Evolutionary conservation across 2,888 invertebrate genomes (phyloP).

Genomic region (Hyposoter dolosus): DNA sequence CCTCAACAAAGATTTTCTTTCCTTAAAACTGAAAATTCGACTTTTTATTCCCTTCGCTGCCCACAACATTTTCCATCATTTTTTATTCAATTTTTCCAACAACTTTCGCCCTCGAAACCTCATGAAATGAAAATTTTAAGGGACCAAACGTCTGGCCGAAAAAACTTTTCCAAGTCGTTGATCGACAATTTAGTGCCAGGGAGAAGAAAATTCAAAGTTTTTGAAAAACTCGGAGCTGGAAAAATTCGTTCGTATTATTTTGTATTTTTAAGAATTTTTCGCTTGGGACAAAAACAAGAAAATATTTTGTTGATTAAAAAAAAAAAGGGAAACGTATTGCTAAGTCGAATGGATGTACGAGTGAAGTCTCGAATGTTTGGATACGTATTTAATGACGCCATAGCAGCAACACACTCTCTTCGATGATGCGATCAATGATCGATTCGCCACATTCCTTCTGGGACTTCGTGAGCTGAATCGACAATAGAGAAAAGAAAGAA

Average conservation of each 20-base stretch:
- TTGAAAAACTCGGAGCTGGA: background rate
- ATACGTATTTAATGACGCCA: conserved; percentile 42
- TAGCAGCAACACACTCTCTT: conserved; percentile 42
- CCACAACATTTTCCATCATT: background rate
- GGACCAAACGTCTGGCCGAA: background rate
- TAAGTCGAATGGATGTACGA: conserved; percentile 13
- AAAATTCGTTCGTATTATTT: background rate
- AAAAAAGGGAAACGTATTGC: background rate
- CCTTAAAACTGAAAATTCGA: background rate
- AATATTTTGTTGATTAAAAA: background rate
- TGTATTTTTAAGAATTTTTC: background rate
- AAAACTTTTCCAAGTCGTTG: background rate
- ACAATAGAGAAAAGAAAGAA: conserved; percentile 53
- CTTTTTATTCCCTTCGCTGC: background rate
- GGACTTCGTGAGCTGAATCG: conserved; percentile 71
- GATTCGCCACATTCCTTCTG: conserved; percentile 73
- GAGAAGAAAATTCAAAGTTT: background rate
- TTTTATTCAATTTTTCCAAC: background rate
- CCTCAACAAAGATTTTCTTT: conserved; percentile 20
- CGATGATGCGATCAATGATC: conserved; percentile 73
- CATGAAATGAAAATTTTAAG: background rate
- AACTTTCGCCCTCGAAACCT: background rate
- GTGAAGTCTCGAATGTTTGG: conserved; percentile 10
- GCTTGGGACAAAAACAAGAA: background rate
- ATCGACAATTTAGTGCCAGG: background rate